These are phyloP conservation scores for Elgonia sp. DNA, from an alignment of 2,888 invertebrate species.

Conservation along the genomic window DNA sequence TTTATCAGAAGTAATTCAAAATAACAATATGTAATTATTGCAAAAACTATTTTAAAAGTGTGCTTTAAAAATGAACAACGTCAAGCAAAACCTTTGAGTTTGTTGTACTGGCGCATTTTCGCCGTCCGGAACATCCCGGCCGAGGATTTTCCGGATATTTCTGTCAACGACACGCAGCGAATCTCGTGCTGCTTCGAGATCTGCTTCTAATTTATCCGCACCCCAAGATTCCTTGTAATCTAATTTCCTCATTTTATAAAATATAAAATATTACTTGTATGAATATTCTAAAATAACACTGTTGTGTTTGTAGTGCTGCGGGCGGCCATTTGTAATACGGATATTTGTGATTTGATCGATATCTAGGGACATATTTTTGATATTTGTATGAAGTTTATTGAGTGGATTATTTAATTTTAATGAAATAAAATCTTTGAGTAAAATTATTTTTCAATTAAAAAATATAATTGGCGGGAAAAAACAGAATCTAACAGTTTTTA, in stretches of 20 bases:
- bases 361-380: conserved; percentile 37
- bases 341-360: conserved; percentile 40
- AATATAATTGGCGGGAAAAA: no score
- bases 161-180: conserved; percentile 85
- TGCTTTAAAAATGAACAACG: background rate
- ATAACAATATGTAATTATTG: background rate
- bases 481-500: no score
- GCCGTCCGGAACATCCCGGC: conserved; percentile 85
- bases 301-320: conserved; percentile 60
- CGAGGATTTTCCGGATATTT: conserved; percentile 86
- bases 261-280: background rate
- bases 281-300: conserved; percentile 33
- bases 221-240: conserved; percentile 84
- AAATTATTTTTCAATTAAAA: no score
- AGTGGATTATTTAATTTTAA: no score
- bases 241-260: conserved; percentile 83
- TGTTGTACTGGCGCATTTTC: conserved; percentile 84
- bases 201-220: conserved; percentile 85
- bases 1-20: no score
- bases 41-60: background rate
- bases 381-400: no score
- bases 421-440: no score
- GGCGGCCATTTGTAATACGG: conserved; percentile 39
- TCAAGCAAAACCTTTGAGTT: conserved; percentile 77
- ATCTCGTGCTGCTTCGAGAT: conserved; percentile 85